A percentile compares a stretch with the other conserved stretches of the same genome.
Evolutionary conservation across 2,888 invertebrate genomes (phyloP).

Genomic region (Meta bourneti): DNA sequence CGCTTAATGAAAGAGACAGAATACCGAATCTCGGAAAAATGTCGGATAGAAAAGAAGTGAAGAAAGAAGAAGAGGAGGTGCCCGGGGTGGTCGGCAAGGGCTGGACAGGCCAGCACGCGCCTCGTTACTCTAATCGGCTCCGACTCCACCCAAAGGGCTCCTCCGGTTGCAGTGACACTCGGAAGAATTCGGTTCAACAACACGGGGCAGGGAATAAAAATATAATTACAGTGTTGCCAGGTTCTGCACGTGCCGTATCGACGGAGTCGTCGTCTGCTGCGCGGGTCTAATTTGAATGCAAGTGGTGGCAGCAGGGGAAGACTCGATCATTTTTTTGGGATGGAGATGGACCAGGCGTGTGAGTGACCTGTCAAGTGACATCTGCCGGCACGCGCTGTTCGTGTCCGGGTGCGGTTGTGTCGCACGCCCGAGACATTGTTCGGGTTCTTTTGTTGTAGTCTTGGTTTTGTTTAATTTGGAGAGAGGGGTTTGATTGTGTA

Average conservation of each 20-base stretch:
- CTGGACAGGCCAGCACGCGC: constrained; percentile 35
- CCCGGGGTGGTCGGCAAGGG: constrained; percentile 15
- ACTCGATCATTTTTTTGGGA: constrained; percentile 25
- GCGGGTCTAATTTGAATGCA: constrained; percentile 34
- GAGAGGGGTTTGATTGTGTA: not conserved
- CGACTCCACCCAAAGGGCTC: constrained; percentile 45
- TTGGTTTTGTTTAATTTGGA: not conserved
- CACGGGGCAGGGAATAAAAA: constrained; percentile 36
- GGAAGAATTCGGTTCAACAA: constrained; percentile 58
- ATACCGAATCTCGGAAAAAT: not conserved
- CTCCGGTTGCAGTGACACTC: constrained; percentile 37
- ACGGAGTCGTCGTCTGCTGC: not conserved
- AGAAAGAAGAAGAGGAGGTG: not conserved
- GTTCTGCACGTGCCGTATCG: constrained; percentile 2
- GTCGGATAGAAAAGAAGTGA: no score
- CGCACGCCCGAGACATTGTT: not conserved
- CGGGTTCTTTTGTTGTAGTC: not conserved
- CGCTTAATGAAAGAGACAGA: not conserved
- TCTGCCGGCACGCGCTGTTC: constrained; percentile 49
- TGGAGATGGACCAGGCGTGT: constrained; percentile 37
- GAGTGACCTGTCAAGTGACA: constrained; percentile 74
- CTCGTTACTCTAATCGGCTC: constrained; percentile 37
- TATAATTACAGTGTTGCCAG: constrained; percentile 18
- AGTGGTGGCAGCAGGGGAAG: constrained; percentile 1
- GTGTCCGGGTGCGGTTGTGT: constrained; percentile 29